These are phyloP conservation scores for Prostheceraeus crozeri DNA, from an alignment of 2,888 invertebrate genomes.

Conservation along the genomic window DNA sequence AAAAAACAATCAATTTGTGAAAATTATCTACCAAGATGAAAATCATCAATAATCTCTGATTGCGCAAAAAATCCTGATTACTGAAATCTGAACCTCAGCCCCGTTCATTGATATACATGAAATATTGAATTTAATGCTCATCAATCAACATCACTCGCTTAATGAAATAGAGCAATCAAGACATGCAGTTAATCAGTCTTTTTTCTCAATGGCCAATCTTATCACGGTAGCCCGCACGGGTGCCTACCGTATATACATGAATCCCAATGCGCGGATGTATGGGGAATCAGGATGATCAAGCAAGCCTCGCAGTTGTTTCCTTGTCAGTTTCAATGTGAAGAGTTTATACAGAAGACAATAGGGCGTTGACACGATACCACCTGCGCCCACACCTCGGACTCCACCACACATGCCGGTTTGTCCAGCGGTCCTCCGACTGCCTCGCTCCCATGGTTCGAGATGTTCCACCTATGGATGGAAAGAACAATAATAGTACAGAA, in stretches of 20 bases:
- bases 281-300: conserved; percentile 91
- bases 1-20: too few relatives aligned
- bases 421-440: conserved; percentile 89
- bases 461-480: conserved; percentile 71
- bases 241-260: conserved; percentile 67
- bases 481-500: too few relatives aligned
- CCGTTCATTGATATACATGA: background rate
- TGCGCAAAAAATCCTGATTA: too few relatives aligned
- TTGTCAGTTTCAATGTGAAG: conserved; percentile 87
- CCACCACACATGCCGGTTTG: conserved; percentile 99
- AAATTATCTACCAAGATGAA: too few relatives aligned
- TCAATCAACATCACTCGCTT: background rate
- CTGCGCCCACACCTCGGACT: conserved; percentile 94
- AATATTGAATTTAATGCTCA: conserved; percentile 46
- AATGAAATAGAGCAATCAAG: background rate
- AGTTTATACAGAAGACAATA: conserved; percentile 97
- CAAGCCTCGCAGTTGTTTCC: conserved; percentile 90
- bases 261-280: conserved; percentile 87
- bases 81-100: too few relatives aligned
- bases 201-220: background rate
- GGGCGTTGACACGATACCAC: conserved; percentile 98
- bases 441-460: conserved; percentile 97
- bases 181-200: background rate
- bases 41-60: too few relatives aligned
- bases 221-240: background rate